Conservation (phyloP, 2,888 invertebrate genomes). For the Eulithis testata region DNA sequence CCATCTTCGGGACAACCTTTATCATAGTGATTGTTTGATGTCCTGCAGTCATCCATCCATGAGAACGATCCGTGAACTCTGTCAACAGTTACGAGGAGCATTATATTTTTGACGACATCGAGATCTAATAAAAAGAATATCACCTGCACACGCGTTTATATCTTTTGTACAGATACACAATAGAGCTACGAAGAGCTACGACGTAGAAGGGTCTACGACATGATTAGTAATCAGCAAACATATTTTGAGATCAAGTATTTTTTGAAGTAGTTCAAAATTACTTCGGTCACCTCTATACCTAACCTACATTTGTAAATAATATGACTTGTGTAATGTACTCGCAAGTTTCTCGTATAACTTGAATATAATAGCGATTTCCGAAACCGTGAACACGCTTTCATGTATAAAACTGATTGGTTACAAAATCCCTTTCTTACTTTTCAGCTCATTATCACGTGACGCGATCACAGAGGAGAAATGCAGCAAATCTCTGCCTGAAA, state of each 20-base stretch:
- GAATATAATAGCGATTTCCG: no score
- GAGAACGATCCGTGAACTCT: no score
- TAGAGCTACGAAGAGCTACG: constrained; percentile 3
- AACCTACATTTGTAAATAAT: no score
- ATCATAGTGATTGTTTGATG: not conserved
- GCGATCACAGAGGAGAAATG: constrained; percentile 90
- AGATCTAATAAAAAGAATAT: not conserved
- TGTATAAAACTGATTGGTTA: not conserved
- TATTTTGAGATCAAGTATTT: no score
- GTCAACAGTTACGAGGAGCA: no score
- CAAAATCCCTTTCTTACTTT: constrained; percentile 33
- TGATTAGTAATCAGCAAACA: no score
- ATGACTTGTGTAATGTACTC: no score
- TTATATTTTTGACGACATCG: not conserved
- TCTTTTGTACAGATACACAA: constrained; percentile 6
- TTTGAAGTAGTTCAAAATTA: no score
- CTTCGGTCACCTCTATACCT: no score
- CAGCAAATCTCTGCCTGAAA: constrained; percentile 86
- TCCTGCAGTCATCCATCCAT: not conserved
- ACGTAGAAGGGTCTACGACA: constrained; percentile 5
- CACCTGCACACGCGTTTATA: constrained; percentile 8
- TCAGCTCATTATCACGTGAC: constrained; percentile 86
- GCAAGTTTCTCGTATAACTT: no score
- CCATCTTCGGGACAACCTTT: no score
- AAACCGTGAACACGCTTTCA: no score